A percentile compares a stretch with the other conserved stretches of the same genome.
Conservation (phyloP, 1,140 invertebrate genomes). For the Drosophila kanapiae region DNA sequence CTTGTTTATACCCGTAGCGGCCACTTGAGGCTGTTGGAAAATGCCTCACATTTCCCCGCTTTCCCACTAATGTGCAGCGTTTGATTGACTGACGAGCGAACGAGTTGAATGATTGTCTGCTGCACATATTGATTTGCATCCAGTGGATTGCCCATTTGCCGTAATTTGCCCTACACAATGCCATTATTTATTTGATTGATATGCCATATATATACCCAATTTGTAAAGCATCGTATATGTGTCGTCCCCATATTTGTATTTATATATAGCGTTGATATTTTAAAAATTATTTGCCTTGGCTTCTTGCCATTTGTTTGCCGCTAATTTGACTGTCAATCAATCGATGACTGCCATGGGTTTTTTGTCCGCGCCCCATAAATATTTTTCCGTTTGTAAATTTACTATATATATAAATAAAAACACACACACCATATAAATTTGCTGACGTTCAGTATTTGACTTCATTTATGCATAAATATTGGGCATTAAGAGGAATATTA, state of each 20-base stretch:
- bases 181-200: constrained; percentile 81
- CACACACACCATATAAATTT: constrained; percentile 39
- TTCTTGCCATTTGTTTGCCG: constrained; percentile 71
- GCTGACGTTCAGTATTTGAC: constrained; percentile 38
- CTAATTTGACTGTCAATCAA: constrained; percentile 83
- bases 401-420: background rate
- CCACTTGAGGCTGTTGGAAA: constrained; percentile 64
- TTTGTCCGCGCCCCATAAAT: constrained; percentile 24
- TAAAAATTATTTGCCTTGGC: constrained; percentile 74
- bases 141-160: constrained; percentile 46
- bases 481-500: constrained; percentile 15
- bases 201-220: constrained; percentile 56
- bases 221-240: constrained; percentile 20
- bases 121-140: constrained; percentile 69
- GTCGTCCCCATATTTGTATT: constrained; percentile 12
- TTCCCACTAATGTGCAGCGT: constrained; percentile 24
- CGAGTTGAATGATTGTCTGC: constrained; percentile 62
- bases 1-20: constrained; percentile 68
- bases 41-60: constrained; percentile 1
- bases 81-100: constrained; percentile 49
- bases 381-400: constrained; percentile 34
- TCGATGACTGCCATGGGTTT: constrained; percentile 42
- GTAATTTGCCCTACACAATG: constrained; percentile 49
- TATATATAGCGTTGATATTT: constrained; percentile 51
- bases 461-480: constrained; percentile 39